phyloP scores from a whole-genome alignment of 2,797 vertebrate genomes.

The Rhinella marina region DNA sequence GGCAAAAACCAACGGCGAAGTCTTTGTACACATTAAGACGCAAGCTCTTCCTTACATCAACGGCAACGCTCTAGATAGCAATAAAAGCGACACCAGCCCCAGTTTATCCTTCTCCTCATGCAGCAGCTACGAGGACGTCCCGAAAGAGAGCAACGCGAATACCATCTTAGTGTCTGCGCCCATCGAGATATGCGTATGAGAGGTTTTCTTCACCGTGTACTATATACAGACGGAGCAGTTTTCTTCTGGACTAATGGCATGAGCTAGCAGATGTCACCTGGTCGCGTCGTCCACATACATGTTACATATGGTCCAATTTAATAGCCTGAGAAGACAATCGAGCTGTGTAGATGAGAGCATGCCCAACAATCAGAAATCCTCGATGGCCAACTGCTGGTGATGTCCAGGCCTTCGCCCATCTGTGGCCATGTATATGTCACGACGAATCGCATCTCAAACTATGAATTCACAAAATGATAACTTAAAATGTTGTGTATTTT shows the following conservation, averaged over 20 bases:
- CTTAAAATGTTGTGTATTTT: background rate
- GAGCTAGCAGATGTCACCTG: background rate
- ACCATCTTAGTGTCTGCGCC: conserved; percentile 81
- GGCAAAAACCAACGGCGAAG: conserved; percentile 75
- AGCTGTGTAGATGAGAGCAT: background rate
- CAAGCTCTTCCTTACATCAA: conserved; percentile 77
- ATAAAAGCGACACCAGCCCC: conserved; percentile 73
- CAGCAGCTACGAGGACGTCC: conserved; percentile 79
- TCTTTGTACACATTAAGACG: conserved; percentile 82
- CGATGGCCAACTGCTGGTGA: background rate
- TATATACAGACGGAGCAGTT: background rate
- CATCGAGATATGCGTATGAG: conserved; percentile 83
- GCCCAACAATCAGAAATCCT: background rate
- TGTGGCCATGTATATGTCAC: background rate
- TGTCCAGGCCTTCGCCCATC: background rate
- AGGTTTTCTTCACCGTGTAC: background rate
- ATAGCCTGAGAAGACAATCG: background rate
- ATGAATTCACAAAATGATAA: background rate
- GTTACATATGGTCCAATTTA: background rate
- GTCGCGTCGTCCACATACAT: background rate
- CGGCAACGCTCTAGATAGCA: conserved; percentile 66
- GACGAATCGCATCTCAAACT: background rate
- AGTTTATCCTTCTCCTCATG: conserved; percentile 80
- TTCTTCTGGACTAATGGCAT: background rate
- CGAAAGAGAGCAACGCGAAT: conserved; percentile 77